phyloP scores from a whole-genome alignment of 2,888 invertebrate species.

The Apotomis turbidana region DNA sequence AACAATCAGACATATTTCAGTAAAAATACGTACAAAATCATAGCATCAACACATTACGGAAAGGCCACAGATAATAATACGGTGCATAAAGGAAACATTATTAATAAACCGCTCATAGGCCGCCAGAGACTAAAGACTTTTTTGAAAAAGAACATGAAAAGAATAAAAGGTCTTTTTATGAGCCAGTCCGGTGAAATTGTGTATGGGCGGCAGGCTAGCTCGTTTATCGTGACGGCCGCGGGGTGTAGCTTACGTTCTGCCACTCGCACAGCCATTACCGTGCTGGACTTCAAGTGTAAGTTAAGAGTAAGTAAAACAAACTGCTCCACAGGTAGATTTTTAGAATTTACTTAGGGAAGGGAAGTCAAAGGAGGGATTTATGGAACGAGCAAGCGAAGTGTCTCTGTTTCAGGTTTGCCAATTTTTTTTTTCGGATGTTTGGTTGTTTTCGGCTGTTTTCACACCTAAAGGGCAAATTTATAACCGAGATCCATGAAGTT shows the following conservation, averaged over 20 bases:
- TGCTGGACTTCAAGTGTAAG: too few species aligned
- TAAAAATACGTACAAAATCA: neutral
- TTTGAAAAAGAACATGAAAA: slow-evolving; percentile 48
- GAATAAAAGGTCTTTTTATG: slow-evolving; percentile 66
- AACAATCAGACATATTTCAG: neutral
- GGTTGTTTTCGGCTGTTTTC: too few species aligned
- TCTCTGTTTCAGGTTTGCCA: too few species aligned
- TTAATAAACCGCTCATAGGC: slow-evolving; percentile 39
- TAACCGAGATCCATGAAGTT: too few species aligned
- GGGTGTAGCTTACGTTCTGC: slow-evolving; percentile 71
- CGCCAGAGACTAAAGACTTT: slow-evolving; percentile 37
- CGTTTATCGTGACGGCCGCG: slow-evolving; percentile 77
- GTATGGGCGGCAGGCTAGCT: slow-evolving; percentile 70
- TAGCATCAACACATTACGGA: slow-evolving; percentile 10
- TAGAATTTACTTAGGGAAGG: too few species aligned
- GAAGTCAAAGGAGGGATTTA: too few species aligned
- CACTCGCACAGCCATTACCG: slow-evolving; percentile 53
- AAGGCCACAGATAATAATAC: slow-evolving; percentile 35
- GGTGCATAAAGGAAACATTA: slow-evolving; percentile 34
- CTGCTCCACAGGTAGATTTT: too few species aligned
- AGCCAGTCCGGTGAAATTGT: slow-evolving; percentile 71
- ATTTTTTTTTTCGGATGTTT: too few species aligned
- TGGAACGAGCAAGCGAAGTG: too few species aligned
- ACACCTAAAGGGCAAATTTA: too few species aligned
- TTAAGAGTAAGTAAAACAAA: too few species aligned